Base-by-base conservation (phyloP, 2,113 vertebrate genomes). In the Carollia perspicillata region DNA sequence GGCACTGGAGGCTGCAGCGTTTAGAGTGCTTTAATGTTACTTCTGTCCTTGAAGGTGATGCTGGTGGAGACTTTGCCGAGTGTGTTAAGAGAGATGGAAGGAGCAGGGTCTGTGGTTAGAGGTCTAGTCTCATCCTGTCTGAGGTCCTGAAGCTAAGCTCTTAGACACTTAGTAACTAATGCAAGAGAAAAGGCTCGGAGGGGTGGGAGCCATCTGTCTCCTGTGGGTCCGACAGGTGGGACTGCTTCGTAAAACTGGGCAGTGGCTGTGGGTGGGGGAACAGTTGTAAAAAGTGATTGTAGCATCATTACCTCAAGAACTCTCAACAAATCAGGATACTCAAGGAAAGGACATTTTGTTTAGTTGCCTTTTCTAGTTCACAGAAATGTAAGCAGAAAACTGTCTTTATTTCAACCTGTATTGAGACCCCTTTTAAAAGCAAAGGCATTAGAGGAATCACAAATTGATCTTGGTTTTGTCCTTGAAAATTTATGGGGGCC, bases 311-410 rank as follows among this genome's bases (percentile, higher is more conserved):
- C 6, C 4, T 74, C 6, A 26, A 6, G 79, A 79, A 60, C 40
- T 49, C 20, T 30, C 79, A 13, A 2, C 6, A 23, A 90, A 11
- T 3, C 14, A 66, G 28, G 58, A 35, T 37, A 16, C 9, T 33
- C 49, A 33, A 8, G 2, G 26, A 88, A 75, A 53, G 20, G 26
- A 33, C 33, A 44, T 68, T 84, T n/a, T 65, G 33, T 13, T 75
- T 90, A 81, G 47, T 47, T 87, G 44, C 12, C n/a, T 90, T 80
- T 80, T 94, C 20, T 63, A 53, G 12, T 75, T 88, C 68, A 60
- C 17, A 77, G 35, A 93, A 90, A 80, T 92, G 58, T 51, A 94
- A 93, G 6, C 47, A 84, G 40, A 68, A 94, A 92, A 53, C 33
- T 26, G 5, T n/a, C 11, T 35, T 66, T 88, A 69, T 93, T 93